Evolutionary conservation across 2,797 vertebrate genomes (phyloP).

Genomic region (Acipenser oxyrinchus): DNA sequence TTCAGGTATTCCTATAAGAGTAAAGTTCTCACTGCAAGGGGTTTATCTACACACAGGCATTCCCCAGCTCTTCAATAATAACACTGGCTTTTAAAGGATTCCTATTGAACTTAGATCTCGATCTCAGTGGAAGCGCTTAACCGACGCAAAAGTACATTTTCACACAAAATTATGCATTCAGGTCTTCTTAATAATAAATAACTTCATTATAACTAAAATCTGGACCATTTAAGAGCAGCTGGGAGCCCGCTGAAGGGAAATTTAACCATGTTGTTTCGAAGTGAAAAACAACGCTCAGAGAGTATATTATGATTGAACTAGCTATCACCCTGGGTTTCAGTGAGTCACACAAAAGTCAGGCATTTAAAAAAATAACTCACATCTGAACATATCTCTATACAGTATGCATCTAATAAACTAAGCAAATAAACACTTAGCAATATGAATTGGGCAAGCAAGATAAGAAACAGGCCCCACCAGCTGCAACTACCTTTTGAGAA

Average conservation of each 20-base stretch:
- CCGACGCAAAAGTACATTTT: constrained; percentile 29
- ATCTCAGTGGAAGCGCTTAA: constrained; percentile 6
- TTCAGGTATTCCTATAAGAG: constrained; percentile 34
- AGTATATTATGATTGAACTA: constrained; percentile 51
- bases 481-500: constrained; percentile 44
- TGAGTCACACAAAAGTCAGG: constrained; percentile 36
- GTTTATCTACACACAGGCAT: constrained; percentile 40
- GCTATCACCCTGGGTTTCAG: constrained; percentile 52
- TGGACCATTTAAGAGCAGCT: constrained; percentile 22
- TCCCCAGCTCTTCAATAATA: constrained; percentile 46
- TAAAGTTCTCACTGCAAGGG: constrained; percentile 30
- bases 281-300: constrained; percentile 58
- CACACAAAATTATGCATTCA: constrained; percentile 30
- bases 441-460: constrained; percentile 39
- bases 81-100: constrained; percentile 48
- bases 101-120: constrained; percentile 23
- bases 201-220: too few species aligned
- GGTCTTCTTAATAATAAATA: too few species aligned
- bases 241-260: constrained; percentile 50
- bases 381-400: too few species aligned
- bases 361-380: too few species aligned
- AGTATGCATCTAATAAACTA: constrained; percentile 29
- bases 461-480: constrained; percentile 37
- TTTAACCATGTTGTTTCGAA: constrained; percentile 29
- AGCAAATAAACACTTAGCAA: constrained; percentile 41